Base-by-base conservation (phyloP, 2,888 invertebrate species). In the Andricus curvator region DNA sequence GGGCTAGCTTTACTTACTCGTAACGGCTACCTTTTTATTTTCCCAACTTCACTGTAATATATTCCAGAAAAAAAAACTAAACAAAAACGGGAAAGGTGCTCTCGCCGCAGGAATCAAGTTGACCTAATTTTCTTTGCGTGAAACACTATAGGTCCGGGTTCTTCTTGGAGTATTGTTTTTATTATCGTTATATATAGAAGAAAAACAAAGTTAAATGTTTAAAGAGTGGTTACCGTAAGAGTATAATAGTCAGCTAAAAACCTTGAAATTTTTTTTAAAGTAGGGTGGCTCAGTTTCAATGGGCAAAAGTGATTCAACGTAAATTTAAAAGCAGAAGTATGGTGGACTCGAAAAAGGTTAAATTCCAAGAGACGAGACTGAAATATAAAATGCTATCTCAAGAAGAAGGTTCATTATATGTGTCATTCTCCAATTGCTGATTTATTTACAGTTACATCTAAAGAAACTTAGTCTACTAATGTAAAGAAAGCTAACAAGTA, bases 391-490 rank as follows among this genome's bases (percentile, higher is more conserved):
- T 60, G 3, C 64, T 64, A 29, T 25, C 29, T 64, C 13, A 25
- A 17, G 0, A 11, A 0, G 17, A 64, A 15, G 8, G 17, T 29
- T 8, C 29, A 17, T 29, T 64, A 64, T 17, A 29, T 25, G 29
- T 29, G 15, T 8, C 17, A 8, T 64, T 8, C 22, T 64, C 15
- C 29, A 64, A 17, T 29, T 6, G 29, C 17, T 29, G 29, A 64
- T 29, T 64, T 64, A 64, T 64, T 64, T 64, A 64, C 64, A 64
- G 29, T 64, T 29, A 64, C 64, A 64, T 11, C 22, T 60, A 60
- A 22, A 9, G 60, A 60, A 60, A 22, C 11, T 60, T 60, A n/a
- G 22, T 22, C 11, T 11, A 22, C 22, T 60, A 22, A 60, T 48
- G 48, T 48, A 48, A 17, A 48, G 13, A 48, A 48, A 48, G 17